A percentile compares a stretch with the other conserved stretches of the same genome.
Evolutionary conservation across 2,113 vertebrate genomes (phyloP).

Genomic region (Apteryx mantelli): DNA sequence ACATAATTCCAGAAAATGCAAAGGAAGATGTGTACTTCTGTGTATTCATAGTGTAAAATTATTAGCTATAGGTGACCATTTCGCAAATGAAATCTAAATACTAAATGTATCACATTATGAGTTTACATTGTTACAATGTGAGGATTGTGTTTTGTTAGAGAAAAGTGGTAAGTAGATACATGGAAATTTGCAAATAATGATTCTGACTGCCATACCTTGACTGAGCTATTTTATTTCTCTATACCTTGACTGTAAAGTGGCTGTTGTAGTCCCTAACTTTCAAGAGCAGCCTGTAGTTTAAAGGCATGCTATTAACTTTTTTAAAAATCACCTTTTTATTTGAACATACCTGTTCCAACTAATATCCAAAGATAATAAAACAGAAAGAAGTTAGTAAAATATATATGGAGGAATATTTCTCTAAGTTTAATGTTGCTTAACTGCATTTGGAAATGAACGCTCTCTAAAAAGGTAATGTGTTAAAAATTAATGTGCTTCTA

Average conservation of each 20-base stretch:
- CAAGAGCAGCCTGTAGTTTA: background rate
- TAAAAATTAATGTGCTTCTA: background rate
- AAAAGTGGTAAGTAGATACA: background rate
- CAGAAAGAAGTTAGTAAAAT: background rate
- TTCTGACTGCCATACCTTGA: background rate
- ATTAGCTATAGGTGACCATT: background rate
- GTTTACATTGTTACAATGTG: background rate
- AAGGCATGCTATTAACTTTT: background rate
- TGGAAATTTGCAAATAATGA: background rate
- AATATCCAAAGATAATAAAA: background rate
- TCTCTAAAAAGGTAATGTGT: background rate
- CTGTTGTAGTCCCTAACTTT: background rate
- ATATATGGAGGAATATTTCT: background rate
- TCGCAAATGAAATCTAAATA: background rate
- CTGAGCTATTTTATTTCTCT: background rate
- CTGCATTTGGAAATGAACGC: background rate
- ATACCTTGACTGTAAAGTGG: background rate
- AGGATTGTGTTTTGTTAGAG: background rate
- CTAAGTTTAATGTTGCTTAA: background rate
- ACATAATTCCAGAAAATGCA: background rate
- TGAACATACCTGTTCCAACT: background rate
- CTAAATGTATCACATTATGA: accelerated
- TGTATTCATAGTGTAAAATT: background rate
- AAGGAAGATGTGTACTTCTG: background rate
- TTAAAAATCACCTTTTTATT: background rate